Base-by-base conservation (phyloP, 1,140 invertebrate genomes). In the Pemphigus obesinymphae region DNA sequence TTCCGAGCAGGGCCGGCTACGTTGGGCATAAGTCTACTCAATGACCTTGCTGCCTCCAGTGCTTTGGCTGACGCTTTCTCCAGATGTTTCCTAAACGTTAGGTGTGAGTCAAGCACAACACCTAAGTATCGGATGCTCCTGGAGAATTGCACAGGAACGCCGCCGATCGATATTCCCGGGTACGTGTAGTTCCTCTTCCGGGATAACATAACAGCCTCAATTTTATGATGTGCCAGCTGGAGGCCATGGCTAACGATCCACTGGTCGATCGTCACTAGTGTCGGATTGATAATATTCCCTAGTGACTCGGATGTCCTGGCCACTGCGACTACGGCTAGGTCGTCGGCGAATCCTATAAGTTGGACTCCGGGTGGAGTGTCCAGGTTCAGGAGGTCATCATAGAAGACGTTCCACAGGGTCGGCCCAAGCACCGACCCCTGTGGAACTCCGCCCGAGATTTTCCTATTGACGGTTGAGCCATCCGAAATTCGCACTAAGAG, bases 1-100 rank as follows among this genome's bases (percentile, higher is more conserved):
- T 84, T 87, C 87, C 85, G 85, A 86, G 85, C 86, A 83, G 85
- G 83, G 82, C 85, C 86, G 82, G 58, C 84, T 75, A 83, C 85
- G 85, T 82, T 84, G 83, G 84, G 85, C 85, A 85, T 83, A 66
- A 82, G 76, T 26, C 37, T 55, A 0, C 85, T 84, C 78, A 84
- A 75, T 76, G 83, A 83, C 63, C 85, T 84, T 55, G 83, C 86
- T 50, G 87, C 86, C 6, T 72, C 29, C 15, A 3, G 29, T 10
- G 31, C 58, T 1, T 2, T 20, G 0, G 66, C 20, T 3, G 34
- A 0, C 2, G 7, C 48, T 23, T 1, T 6, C 0, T 8, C 7
- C 0, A 10, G 11, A 11, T 37, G 53, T 4, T 11, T 7, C 0
- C 23, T 13, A 2, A 58, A 80, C 0, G 20, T 7, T 3, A 78